Conservation (phyloP, 2,888 invertebrate genomes). For the Uloborus plumipes region DNA sequence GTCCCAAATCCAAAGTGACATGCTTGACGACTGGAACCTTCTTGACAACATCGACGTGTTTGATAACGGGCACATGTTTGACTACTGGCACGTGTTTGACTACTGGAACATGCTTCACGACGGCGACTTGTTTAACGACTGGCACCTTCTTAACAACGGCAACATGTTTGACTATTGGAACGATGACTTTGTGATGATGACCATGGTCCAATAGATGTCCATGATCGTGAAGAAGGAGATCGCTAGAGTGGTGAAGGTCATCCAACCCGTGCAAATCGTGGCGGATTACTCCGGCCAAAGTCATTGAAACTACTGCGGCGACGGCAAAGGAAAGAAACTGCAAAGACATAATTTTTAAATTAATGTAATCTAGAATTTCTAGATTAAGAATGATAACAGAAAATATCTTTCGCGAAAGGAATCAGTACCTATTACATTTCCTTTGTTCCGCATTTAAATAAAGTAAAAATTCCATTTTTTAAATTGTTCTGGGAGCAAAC, state of each 20-base stretch:
- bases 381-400: no score
- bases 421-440: no score
- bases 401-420: no score
- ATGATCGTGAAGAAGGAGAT: conserved; percentile 2
- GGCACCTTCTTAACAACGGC: conserved; percentile 40
- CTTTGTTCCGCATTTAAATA: no score
- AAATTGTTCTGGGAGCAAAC: no score
- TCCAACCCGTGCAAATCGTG: conserved; percentile 9
- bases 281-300: conserved; percentile 35
- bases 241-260: conserved; percentile 22
- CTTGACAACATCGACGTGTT: conserved; percentile 47
- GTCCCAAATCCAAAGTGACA: conserved; percentile 44
- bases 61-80: conserved; percentile 49
- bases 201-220: not conserved
- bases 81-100: conserved; percentile 53
- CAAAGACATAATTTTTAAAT: not conserved
- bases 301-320: conserved; percentile 24
- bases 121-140: conserved; percentile 38
- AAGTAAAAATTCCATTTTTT: no score
- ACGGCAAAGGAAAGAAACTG: conserved; percentile 23
- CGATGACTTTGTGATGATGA: conserved; percentile 42
- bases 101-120: conserved; percentile 44
- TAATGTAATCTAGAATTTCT: no score
- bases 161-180: conserved; percentile 46
- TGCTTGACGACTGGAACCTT: conserved; percentile 51